Conservation (phyloP, 1,140 invertebrate genomes). For the Coptotermes formosanus region DNA sequence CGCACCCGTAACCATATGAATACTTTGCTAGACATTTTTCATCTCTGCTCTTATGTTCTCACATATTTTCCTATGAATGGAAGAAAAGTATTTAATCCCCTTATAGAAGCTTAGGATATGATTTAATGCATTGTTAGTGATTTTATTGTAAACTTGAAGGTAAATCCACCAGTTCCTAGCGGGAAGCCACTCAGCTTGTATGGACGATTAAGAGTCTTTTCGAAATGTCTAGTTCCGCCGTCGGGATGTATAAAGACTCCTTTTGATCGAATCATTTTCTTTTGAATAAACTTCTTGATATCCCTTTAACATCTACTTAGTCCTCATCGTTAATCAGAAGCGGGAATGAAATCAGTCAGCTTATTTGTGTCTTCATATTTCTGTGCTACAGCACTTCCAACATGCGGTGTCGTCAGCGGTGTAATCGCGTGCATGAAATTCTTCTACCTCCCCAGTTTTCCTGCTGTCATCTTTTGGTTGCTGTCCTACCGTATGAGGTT, state of each 20-base stretch:
- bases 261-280: not conserved
- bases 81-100: not conserved
- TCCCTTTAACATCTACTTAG: not conserved
- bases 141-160: not conserved
- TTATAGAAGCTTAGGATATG: conserved; percentile 13
- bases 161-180: not conserved
- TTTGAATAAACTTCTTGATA: not conserved
- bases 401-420: no score
- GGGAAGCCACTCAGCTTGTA: not conserved
- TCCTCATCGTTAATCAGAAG: not conserved
- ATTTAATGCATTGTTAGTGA: conserved; percentile 1
- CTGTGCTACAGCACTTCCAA: not conserved
- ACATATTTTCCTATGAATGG: not conserved
- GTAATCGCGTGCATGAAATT: no score
- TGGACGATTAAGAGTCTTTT: not conserved
- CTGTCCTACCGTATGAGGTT: no score
- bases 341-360: not conserved
- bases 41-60: not conserved
- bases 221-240: not conserved
- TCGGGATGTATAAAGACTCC: not conserved
- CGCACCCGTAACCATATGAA: not conserved
- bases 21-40: not conserved
- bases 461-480: no score
- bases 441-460: no score
- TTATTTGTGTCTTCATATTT: not conserved